phyloP scores from a whole-genome alignment of 2,113 vertebrate species.

The Atractosteus spatula region DNA sequence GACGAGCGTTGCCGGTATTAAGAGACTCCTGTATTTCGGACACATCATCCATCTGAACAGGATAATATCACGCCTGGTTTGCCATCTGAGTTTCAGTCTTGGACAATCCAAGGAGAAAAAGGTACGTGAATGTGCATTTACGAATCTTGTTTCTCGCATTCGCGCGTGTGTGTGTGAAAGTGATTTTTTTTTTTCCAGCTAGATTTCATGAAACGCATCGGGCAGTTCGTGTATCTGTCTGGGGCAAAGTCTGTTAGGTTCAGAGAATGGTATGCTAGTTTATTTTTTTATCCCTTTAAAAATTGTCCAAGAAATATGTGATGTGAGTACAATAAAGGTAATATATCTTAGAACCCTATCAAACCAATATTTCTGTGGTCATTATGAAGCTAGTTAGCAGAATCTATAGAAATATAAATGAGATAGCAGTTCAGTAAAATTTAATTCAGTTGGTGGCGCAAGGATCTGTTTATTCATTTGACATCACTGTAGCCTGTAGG shows the following conservation, averaged over 20 bases:
- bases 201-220: conserved; percentile 3
- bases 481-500: too few relatives aligned
- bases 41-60: conserved; percentile 1
- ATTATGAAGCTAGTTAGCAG: too few relatives aligned
- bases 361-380: too few relatives aligned
- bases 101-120: conserved; percentile 13
- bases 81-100: not conserved
- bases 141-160: not conserved
- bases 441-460: too few relatives aligned
- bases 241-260: not conserved
- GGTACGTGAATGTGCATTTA: conserved; percentile 11
- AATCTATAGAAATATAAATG: too few relatives aligned
- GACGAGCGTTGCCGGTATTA: conserved; percentile 9
- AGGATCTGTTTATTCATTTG: too few relatives aligned
- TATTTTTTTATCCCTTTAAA: too few relatives aligned
- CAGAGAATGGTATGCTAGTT: not conserved
- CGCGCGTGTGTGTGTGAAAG: not conserved
- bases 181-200: not conserved
- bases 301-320: too few relatives aligned
- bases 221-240: not conserved
- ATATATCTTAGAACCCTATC: too few relatives aligned
- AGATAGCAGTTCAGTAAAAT: too few relatives aligned
- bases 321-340: too few relatives aligned
- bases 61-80: conserved; percentile 20
- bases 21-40: conserved; percentile 5